Conservation (phyloP, 2,113 vertebrate genomes). For the Megalops atlanticus region DNA sequence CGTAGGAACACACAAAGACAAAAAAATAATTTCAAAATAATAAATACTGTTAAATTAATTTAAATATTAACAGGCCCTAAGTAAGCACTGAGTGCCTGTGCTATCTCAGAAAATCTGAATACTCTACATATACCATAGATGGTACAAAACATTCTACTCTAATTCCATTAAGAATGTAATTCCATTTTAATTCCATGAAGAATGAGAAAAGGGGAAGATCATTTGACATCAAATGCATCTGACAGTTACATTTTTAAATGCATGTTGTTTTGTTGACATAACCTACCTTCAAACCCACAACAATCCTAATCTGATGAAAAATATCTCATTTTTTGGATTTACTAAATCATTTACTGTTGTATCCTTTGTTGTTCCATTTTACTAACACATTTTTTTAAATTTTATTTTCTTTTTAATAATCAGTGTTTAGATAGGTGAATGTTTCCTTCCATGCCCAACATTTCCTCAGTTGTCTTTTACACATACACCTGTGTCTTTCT, state of each 20-base stretch:
- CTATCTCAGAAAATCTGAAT: not conserved
- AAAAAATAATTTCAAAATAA: not conserved
- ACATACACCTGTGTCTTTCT: not conserved
- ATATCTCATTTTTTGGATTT: not conserved
- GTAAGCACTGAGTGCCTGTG: not conserved
- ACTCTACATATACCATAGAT: not conserved
- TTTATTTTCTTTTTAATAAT: slow-evolving; percentile 1
- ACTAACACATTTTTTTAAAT: not conserved
- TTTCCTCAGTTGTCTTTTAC: not conserved
- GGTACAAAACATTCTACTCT: not conserved
- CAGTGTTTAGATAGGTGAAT: not conserved
- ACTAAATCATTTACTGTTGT: not conserved
- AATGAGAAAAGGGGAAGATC: not conserved
- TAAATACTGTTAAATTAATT: not conserved
- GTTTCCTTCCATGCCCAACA: not conserved
- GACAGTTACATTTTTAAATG: not conserved
- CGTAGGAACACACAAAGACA: no score
- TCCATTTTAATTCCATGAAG: not conserved
- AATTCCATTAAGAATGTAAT: not conserved
- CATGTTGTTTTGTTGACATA: not conserved
- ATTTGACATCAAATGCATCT: not conserved
- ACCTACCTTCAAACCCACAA: not conserved
- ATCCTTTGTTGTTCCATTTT: not conserved
- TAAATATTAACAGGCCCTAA: not conserved
- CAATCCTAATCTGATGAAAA: not conserved